phyloP scores from a whole-genome alignment of 1,140 invertebrate genomes.

The Apis cerana region DNA sequence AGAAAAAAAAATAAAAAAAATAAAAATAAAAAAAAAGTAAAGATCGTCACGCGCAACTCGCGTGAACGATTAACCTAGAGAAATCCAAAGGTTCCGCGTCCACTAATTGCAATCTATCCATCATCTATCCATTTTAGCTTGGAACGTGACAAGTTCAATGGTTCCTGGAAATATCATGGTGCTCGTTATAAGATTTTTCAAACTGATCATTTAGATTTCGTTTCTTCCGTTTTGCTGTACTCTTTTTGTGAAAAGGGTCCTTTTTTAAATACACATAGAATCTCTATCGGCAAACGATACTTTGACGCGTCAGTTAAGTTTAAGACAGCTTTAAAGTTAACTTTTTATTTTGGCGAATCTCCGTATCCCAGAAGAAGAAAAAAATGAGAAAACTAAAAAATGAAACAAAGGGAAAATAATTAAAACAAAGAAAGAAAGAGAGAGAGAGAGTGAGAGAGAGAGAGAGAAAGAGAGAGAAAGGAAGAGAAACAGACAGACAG shows the following conservation, averaged over 20 bases:
- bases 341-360: constrained; percentile 29
- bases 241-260: not conserved
- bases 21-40: too few species aligned
- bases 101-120: constrained; percentile 15
- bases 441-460: too few species aligned
- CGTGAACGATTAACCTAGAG: constrained; percentile 5
- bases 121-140: constrained; percentile 43
- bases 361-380: not conserved
- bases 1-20: too few species aligned
- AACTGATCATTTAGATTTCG: constrained; percentile 36
- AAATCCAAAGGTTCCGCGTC: constrained; percentile 30
- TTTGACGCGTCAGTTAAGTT: constrained; percentile 14
- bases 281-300: constrained; percentile 1
- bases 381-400: not conserved
- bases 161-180: constrained; percentile 53
- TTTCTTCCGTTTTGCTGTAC: constrained; percentile 23
- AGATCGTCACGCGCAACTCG: not conserved
- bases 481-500: not conserved
- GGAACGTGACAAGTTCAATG: constrained; percentile 40
- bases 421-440: not conserved
- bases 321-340: constrained; percentile 32
- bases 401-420: not conserved
- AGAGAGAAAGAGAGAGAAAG: not conserved
- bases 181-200: constrained; percentile 48
- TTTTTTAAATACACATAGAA: not conserved